A percentile compares a stretch with the other conserved stretches of the same genome.
These are phyloP conservation scores for Neodontobutis hainanensis DNA, from an alignment of 2,113 vertebrate genomes.

Conservation along the genomic window DNA sequence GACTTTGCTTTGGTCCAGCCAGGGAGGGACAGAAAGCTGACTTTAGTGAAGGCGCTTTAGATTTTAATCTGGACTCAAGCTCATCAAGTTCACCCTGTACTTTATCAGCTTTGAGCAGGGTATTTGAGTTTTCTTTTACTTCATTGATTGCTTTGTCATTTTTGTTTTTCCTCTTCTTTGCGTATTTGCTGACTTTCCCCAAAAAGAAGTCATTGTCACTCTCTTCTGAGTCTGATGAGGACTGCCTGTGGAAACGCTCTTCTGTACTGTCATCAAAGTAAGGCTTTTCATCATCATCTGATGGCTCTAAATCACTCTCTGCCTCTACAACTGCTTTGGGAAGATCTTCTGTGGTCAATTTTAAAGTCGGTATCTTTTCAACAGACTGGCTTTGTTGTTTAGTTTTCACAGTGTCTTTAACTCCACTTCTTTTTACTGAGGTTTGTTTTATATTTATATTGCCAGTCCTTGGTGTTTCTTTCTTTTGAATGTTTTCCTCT, in stretches of 20 bases:
- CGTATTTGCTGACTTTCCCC: slow-evolving; percentile 88
- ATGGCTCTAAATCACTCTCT: slow-evolving; percentile 75
- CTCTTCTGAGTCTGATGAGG: slow-evolving; percentile 85
- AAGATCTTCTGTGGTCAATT: not conserved
- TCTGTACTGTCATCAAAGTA: slow-evolving; percentile 96
- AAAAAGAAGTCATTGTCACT: slow-evolving; percentile 89
- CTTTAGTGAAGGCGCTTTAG: slow-evolving; percentile 72
- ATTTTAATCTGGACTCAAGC: slow-evolving; percentile 55
- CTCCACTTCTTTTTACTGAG: slow-evolving; percentile 10
- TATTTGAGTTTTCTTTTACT: not conserved
- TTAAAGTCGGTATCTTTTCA: not conserved
- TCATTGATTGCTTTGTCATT: slow-evolving; percentile 4
- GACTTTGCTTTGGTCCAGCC: slow-evolving; percentile 52
- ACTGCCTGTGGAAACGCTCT: slow-evolving; percentile 91
- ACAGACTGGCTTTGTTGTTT: slow-evolving; percentile 25
- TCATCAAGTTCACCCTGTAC: slow-evolving; percentile 48
- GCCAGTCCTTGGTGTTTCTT: slow-evolving; percentile 15
- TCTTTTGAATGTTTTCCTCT: slow-evolving; percentile 8
- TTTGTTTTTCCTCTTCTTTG: slow-evolving; percentile 75
- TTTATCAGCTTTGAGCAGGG: slow-evolving; percentile 6
- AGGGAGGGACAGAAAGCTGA: slow-evolving; percentile 87
- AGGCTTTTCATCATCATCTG: slow-evolving; percentile 72
- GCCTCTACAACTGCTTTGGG: slow-evolving; percentile 8
- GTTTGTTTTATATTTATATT: slow-evolving; percentile 1
- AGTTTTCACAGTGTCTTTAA: slow-evolving; percentile 12